Base-by-base conservation (phyloP, 2,797 vertebrate species). In the Microctenopoma lineatum region DNA sequence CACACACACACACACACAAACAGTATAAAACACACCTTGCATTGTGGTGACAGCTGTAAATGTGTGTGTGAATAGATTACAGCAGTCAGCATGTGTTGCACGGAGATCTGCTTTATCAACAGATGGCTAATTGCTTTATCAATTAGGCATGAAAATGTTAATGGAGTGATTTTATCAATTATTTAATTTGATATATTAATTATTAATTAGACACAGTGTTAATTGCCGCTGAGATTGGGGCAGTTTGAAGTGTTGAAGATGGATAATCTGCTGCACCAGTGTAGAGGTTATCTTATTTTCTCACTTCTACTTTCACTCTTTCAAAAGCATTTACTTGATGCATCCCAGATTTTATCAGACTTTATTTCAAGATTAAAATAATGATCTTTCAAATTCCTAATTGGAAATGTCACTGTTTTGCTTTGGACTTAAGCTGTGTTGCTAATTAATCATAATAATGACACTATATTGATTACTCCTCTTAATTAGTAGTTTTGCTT, bases 121-220 rank as follows among this genome's bases (percentile, higher is more conserved):
- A 90, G 75, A 87, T 83, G 87, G 80, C 77, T 87, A 90, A 90
- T 86, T 83, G 79, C 77, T 85, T 85, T 75, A 84, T 84, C 79
- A 89, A 84, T 89, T 85, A 87, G 75, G 70, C 77, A 77, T 88
- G 81, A 69, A 75, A 80, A 84, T 76, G 80, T 75, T 71, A 87
- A 88, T 76, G 56, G 66, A 27, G 45, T 61, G 57, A 58, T 59
- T 77, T 83, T 83, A 87, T 87, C 75, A 86, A 77, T 85, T 74
- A 79, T 79, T 84, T 53, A 76, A 75, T 80, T 66, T 80, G 58
- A 84, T 80, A 50, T 74, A 77, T 78, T 58, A 59, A 25, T 75
- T 72, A 80, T 73, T 81, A 81, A 84, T 81, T 41, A 66, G 68
- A 77, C 42, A 41, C 13, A 21, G 25, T 16, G 46, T 69, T 39